Conservation (phyloP, 2,113 vertebrate genomes). For the Platycercus adscitus region DNA sequence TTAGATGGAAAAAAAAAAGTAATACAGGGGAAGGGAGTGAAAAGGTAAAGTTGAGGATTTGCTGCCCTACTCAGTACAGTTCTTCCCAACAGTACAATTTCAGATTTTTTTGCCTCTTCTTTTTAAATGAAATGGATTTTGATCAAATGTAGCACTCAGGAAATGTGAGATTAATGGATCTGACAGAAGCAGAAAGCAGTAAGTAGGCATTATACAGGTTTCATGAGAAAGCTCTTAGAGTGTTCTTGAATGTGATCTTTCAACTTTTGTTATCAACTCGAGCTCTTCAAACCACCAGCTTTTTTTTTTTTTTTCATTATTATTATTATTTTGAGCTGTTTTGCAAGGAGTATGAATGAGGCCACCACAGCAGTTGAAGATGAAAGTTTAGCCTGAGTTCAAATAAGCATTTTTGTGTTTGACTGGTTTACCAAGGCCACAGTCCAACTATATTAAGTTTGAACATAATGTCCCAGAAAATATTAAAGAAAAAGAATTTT, state of each 20-base stretch:
- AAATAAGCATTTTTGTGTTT: background rate
- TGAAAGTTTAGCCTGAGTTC: background rate
- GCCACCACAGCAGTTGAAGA: background rate
- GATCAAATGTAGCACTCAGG: constrained; percentile 22
- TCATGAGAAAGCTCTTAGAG: background rate
- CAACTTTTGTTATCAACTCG: background rate
- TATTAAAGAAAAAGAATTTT: background rate
- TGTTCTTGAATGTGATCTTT: background rate
- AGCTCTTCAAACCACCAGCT: background rate
- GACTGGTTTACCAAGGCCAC: background rate
- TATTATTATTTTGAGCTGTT: background rate
- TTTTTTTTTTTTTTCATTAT: accelerated
- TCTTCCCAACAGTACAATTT: background rate
- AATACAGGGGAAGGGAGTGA: accelerated
- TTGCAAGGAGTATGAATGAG: background rate
- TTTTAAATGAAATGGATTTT: background rate
- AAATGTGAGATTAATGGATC: constrained; percentile 28
- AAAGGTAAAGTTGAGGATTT: background rate
- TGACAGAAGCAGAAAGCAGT: background rate
- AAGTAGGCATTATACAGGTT: background rate
- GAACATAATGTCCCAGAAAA: background rate
- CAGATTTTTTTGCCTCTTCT: background rate
- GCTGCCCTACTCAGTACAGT: background rate
- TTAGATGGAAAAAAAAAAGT: background rate
- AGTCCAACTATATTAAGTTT: background rate